Evolutionary conservation across 2,797 vertebrate genomes (phyloP).

Genomic region (Bovichtus diacanthus): DNA sequence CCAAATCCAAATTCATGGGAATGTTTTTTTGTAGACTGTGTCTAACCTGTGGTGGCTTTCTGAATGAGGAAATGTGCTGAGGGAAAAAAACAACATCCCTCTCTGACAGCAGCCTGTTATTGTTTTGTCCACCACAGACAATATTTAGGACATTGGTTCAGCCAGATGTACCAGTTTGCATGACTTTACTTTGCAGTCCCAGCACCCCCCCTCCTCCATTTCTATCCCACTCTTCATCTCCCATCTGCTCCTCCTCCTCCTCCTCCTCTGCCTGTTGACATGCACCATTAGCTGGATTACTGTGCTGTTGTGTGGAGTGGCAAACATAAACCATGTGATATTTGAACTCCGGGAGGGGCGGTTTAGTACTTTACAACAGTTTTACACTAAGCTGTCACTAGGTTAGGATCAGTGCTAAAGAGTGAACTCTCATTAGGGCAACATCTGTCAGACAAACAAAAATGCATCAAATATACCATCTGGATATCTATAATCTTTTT

Average conservation of each 20-base stretch:
- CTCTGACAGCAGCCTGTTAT: conserved; percentile 25
- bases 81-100: conserved; percentile 11
- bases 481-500: conserved; percentile 16
- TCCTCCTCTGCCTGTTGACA: conserved; percentile 41
- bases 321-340: conserved; percentile 65
- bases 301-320: conserved; percentile 38
- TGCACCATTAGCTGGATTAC: conserved; percentile 51
- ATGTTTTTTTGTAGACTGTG: not conserved
- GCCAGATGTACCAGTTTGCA: conserved; percentile 48
- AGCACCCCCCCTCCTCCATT: not conserved
- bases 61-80: conserved; percentile 22
- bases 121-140: conserved; percentile 5
- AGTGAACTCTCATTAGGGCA: conserved; percentile 11
- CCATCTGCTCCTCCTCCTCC: conserved; percentile 29
- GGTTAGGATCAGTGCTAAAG: conserved; percentile 41
- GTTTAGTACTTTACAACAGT: conserved; percentile 34
- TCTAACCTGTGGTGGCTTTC: not conserved
- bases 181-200: not conserved
- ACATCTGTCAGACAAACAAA: conserved; percentile 42
- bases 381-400: conserved; percentile 53
- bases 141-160: conserved; percentile 8
- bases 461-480: conserved; percentile 11
- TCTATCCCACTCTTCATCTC: conserved; percentile 21
- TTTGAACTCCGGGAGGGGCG: conserved; percentile 31
- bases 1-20: not conserved